Conservation (phyloP, 2,888 invertebrate species). For the Sinohyriopsis cumingii region DNA sequence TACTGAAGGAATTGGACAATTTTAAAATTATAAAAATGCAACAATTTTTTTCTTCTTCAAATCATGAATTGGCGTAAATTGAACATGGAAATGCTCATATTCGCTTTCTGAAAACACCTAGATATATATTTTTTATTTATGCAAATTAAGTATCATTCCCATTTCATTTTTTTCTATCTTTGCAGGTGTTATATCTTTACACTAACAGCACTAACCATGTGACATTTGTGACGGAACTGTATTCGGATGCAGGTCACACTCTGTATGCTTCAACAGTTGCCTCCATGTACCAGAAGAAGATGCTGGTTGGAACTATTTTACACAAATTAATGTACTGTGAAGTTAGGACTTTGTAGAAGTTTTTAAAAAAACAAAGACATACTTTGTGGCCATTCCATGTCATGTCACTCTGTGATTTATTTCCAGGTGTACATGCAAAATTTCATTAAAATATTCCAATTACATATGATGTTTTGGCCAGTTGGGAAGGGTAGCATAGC, state of each 20-base stretch:
- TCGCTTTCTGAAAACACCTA: neutral
- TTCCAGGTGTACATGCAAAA: too few relatives aligned
- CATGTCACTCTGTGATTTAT: too few relatives aligned
- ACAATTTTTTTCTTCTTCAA: neutral
- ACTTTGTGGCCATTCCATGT: too few relatives aligned
- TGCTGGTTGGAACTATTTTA: conserved; percentile 49
- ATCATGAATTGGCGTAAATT: neutral
- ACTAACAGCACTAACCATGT: conserved; percentile 29
- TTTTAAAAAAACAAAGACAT: neutral
- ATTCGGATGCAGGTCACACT: conserved; percentile 44
- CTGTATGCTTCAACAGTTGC: conserved; percentile 47
- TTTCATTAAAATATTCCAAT: too few relatives aligned
- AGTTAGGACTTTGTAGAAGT: conserved; percentile 14
- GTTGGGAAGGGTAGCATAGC: too few relatives aligned
- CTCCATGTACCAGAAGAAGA: conserved; percentile 40
- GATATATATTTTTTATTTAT: neutral
- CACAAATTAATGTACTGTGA: conserved; percentile 52
- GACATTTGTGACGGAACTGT: conserved; percentile 41
- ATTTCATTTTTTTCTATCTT: neutral
- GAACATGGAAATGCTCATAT: neutral
- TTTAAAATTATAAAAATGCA: neutral
- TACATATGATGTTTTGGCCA: too few relatives aligned
- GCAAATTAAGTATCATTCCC: neutral
- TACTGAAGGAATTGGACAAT: neutral
- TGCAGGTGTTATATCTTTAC: conserved; percentile 37